Conservation (phyloP, 2,797 vertebrate species). For the Coregonus ussuriensis region DNA sequence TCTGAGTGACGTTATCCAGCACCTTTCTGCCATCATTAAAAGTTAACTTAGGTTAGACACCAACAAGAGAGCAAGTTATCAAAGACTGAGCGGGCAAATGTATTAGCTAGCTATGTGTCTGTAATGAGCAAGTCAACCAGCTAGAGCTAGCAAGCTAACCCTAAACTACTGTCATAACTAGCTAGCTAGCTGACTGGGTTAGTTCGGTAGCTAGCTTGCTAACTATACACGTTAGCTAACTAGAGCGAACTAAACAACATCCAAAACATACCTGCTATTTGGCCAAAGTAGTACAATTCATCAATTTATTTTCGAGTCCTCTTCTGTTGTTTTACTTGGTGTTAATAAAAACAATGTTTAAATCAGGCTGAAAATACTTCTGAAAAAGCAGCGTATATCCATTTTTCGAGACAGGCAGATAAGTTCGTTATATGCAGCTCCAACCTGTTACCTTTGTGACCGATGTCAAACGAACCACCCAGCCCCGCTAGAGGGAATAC, state of each 20-base stretch:
- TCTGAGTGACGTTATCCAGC: background rate
- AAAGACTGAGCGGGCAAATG: background rate
- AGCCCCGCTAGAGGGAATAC: background rate
- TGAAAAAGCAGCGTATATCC: slow-evolving; percentile 4
- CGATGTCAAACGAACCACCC: slow-evolving; percentile 60
- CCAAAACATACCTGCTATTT: slow-evolving; percentile 43
- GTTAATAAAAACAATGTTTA: slow-evolving; percentile 18
- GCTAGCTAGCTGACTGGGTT: slow-evolving; percentile 28
- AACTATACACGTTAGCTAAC: slow-evolving; percentile 5
- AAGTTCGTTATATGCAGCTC: slow-evolving; percentile 58
- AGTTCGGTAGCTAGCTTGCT: slow-evolving; percentile 26
- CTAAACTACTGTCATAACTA: background rate
- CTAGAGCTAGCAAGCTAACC: background rate
- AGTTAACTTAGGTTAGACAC: background rate
- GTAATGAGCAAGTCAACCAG: background rate
- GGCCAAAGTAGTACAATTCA: slow-evolving; percentile 27
- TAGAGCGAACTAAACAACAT: slow-evolving; percentile 14
- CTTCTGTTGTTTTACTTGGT: background rate
- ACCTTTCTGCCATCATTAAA: background rate
- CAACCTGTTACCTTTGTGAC: slow-evolving; percentile 78
- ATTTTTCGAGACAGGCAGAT: slow-evolving; percentile 27
- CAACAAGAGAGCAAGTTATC: background rate
- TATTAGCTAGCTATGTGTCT: background rate
- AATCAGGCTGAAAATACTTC: background rate
- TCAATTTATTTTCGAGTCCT: slow-evolving; percentile 25